These are phyloP conservation scores for Podotricha telesiphe DNA, from an alignment of 2,888 invertebrate species.

Conservation along the genomic window DNA sequence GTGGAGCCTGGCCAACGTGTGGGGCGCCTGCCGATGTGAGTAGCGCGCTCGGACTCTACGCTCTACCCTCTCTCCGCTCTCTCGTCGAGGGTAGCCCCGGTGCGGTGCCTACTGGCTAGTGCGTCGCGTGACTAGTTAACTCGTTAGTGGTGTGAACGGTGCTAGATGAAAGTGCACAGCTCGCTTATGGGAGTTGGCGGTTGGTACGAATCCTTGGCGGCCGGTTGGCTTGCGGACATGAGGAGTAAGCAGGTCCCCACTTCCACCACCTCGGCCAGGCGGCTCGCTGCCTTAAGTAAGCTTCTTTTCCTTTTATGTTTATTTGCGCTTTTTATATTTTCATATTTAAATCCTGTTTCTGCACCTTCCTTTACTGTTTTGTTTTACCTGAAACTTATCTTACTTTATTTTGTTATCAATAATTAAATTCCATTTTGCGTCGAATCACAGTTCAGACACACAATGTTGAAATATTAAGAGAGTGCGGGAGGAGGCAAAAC, in stretches of 20 bases:
- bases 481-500: constrained; percentile 19
- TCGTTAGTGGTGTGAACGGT: constrained; percentile 65
- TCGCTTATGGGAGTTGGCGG: constrained; percentile 81
- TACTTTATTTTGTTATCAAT: constrained; percentile 4
- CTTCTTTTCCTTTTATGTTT: constrained; percentile 79
- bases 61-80: constrained; percentile 21
- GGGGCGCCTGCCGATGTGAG: constrained; percentile 90
- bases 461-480: constrained; percentile 15
- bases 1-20: constrained; percentile 90
- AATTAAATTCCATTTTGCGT: background rate
- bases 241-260: constrained; percentile 82
- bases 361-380: constrained; percentile 48
- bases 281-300: constrained; percentile 82
- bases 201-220: constrained; percentile 79
- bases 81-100: constrained; percentile 21
- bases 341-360: constrained; percentile 39
- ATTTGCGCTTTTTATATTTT: constrained; percentile 62
- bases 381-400: constrained; percentile 34
- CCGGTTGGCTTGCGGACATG: constrained; percentile 81
- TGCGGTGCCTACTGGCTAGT: constrained; percentile 39
- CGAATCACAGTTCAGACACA: background rate
- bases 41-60: constrained; percentile 63
- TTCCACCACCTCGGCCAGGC: constrained; percentile 81
- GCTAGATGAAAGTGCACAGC: constrained; percentile 80
- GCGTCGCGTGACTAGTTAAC: constrained; percentile 53